Evolutionary conservation across 23 tunicate genomes (phyloP).

Genomic region (Aplidium turbinatum): DNA sequence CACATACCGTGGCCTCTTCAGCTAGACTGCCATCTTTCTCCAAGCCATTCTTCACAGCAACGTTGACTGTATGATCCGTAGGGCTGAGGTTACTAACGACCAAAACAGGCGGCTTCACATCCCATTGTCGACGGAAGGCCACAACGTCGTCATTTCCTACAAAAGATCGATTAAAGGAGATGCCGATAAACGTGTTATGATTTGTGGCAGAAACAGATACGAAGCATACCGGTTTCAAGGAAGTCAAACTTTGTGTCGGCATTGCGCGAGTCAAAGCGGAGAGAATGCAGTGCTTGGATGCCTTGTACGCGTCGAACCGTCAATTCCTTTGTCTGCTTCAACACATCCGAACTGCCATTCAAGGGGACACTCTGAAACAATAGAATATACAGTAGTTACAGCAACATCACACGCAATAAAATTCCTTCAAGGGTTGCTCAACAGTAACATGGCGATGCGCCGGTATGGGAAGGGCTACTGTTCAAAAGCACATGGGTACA

Average conservation of each 20-base stretch:
- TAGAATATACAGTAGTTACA: too few relatives aligned
- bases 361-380: constrained; percentile 28
- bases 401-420: too few relatives aligned
- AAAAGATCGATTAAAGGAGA: not conserved
- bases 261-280: constrained; percentile 60
- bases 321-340: constrained; percentile 1
- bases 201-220: not conserved
- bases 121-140: constrained; percentile 71
- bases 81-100: constrained; percentile 59
- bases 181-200: not conserved
- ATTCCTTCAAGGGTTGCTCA: too few relatives aligned
- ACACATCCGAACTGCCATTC: not conserved
- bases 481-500: too few relatives aligned
- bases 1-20: constrained; percentile 17
- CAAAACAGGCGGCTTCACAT: constrained; percentile 48
- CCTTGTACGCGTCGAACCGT: constrained; percentile 43
- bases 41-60: constrained; percentile 12
- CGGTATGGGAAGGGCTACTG: too few relatives aligned
- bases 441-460: too few relatives aligned
- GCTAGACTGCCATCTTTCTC: not conserved
- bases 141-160: constrained; percentile 45
- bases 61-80: constrained; percentile 18
- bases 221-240: constrained; percentile 36
- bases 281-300: constrained; percentile 48
- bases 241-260: constrained; percentile 49